phyloP scores from a whole-genome alignment of 2,888 invertebrate species.

The Parthenolecanium corni region DNA sequence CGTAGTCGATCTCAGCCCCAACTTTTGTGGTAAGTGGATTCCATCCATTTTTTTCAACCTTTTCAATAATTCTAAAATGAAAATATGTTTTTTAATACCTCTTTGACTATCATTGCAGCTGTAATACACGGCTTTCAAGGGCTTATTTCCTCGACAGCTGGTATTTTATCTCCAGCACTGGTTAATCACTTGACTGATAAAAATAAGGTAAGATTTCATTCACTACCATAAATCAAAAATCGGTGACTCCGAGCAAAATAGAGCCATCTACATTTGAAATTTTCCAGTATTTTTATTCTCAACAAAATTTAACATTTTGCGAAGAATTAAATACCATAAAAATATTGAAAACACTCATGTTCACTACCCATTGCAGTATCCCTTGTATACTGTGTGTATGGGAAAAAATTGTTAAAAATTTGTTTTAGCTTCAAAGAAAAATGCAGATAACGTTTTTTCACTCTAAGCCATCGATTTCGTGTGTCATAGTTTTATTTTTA shows the following conservation, averaged over 20 bases:
- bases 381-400: no score
- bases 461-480: no score
- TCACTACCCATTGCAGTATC: no score
- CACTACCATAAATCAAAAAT: not conserved
- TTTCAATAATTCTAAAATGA: no score
- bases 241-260: not conserved
- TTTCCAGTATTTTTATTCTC: no score
- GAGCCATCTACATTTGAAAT: not conserved
- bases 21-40: conserved; percentile 14
- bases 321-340: no score
- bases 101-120: conserved; percentile 39
- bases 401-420: no score
- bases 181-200: conserved; percentile 50
- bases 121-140: conserved; percentile 51
- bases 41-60: not conserved
- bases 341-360: no score
- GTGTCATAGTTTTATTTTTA: no score
- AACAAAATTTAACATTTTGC: no score
- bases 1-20: conserved; percentile 51
- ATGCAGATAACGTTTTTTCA: no score
- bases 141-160: conserved; percentile 46
- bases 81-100: not conserved
- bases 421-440: no score
- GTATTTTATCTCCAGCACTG: conserved; percentile 50
- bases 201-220: conserved; percentile 44